Evolutionary conservation across 1,140 invertebrate genomes (phyloP).

Genomic region (Potamilus streckersoni): DNA sequence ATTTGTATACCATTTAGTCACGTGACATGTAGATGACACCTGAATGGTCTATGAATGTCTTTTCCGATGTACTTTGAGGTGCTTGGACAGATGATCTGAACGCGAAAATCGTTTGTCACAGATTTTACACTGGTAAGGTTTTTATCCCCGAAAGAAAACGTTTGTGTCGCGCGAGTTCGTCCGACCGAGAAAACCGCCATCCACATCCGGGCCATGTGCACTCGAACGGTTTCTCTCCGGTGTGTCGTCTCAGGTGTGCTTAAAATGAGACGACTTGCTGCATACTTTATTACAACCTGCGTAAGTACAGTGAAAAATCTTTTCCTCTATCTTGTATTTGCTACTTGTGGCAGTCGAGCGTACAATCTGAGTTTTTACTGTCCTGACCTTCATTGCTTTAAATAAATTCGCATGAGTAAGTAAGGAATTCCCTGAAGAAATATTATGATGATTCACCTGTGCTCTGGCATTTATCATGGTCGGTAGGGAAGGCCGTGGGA

Average conservation of each 20-base stretch:
- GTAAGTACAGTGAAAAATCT: constrained; percentile 77
- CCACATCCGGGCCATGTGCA: constrained; percentile 93
- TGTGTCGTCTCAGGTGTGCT: constrained; percentile 91
- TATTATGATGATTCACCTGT: constrained; percentile 25
- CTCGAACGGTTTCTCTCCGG: constrained; percentile 93
- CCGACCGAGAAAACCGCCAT: constrained; percentile 94
- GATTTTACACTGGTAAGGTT: constrained; percentile 69
- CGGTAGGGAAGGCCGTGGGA: constrained; percentile 12
- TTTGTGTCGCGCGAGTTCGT: constrained; percentile 84
- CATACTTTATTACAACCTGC: constrained; percentile 78
- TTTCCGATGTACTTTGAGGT: constrained; percentile 83
- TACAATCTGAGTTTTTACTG: constrained; percentile 32
- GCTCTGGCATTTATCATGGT: constrained; percentile 11
- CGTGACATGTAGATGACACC: too few species aligned
- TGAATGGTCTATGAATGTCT: constrained; percentile 10
- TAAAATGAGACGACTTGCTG: constrained; percentile 91
- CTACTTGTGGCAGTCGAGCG: constrained; percentile 10
- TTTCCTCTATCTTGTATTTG: constrained; percentile 61
- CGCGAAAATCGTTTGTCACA: constrained; percentile 85
- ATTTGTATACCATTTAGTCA: too few species aligned
- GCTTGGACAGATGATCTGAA: constrained; percentile 77
- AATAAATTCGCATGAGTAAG: constrained; percentile 39
- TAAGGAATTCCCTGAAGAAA: constrained; percentile 39
- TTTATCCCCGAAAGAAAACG: constrained; percentile 76
- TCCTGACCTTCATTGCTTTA: constrained; percentile 40